Percentiles rank a stretch among this genome's conserved stretches.
Evolutionary conservation across 2,797 vertebrate genomes (phyloP).

Genomic region (Psittacula derbiana): DNA sequence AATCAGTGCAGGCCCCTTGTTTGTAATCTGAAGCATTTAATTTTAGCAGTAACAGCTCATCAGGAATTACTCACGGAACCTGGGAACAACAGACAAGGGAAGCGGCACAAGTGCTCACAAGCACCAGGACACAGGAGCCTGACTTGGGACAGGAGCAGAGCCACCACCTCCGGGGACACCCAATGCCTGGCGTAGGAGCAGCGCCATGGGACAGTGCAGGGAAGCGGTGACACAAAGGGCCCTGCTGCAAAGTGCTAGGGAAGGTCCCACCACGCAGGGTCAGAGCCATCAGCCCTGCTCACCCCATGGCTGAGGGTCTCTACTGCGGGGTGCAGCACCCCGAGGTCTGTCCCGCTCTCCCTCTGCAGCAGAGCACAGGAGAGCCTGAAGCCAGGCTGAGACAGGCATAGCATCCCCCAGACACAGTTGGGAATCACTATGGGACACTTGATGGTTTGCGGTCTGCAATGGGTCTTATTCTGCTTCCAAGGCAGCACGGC

Average conservation of each 20-base stretch:
- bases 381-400: not conserved
- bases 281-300: not conserved
- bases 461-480: not conserved
- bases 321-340: not conserved
- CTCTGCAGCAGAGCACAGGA: not conserved
- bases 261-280: accelerated
- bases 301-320: accelerated
- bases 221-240: accelerated
- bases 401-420: not conserved
- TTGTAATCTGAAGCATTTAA: not conserved
- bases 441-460: not conserved
- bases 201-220: accelerated
- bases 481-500: not conserved
- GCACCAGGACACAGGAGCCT: not conserved
- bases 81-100: not conserved
- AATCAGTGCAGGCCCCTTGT: not conserved
- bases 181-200: accelerated
- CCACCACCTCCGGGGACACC: not conserved
- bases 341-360: not conserved
- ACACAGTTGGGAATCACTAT: accelerated
- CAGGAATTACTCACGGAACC: not conserved
- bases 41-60: slow-evolving; percentile 30
- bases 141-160: not conserved
- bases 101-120: not conserved
- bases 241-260: accelerated